These are phyloP conservation scores for Rousettus leschenaultii DNA, from an alignment of 2,113 vertebrate genomes.

Conservation along the genomic window DNA sequence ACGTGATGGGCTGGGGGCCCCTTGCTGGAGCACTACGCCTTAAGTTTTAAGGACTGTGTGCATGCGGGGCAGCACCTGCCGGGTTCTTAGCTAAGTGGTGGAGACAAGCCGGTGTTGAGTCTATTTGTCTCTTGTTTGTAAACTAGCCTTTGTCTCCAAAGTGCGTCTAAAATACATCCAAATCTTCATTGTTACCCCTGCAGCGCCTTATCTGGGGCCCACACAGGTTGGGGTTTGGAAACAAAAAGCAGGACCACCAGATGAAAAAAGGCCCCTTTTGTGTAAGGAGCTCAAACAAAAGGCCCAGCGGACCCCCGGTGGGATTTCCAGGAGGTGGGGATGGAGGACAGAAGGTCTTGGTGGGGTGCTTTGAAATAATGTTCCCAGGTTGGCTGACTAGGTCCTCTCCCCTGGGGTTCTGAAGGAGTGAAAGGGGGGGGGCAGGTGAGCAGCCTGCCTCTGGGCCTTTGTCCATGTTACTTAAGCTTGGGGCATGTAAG, in stretches of 20 bases:
- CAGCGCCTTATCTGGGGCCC: slow-evolving; percentile 35
- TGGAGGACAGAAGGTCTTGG: not conserved
- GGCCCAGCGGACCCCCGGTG: not conserved
- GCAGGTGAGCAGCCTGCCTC: not conserved
- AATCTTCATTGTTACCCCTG: not conserved
- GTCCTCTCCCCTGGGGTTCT: not conserved
- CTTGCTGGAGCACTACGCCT: not conserved
- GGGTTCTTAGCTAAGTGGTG: not conserved
- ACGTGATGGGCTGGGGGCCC: not conserved
- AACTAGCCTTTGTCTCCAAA: slow-evolving; percentile 55
- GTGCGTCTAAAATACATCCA: not conserved
- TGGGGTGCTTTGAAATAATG: not conserved
- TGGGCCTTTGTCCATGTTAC: not conserved
- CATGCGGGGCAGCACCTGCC: slow-evolving; percentile 3
- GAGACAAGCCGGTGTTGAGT: not conserved
- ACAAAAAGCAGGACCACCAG: slow-evolving; percentile 29
- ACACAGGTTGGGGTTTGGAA: slow-evolving; percentile 47
- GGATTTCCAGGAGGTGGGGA: not conserved
- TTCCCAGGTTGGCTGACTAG: not conserved
- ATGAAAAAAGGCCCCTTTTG: not conserved
- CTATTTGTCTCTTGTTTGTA: not conserved
- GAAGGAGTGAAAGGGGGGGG: not conserved
- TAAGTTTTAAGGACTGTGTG: not conserved
- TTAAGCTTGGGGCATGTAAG: not conserved
- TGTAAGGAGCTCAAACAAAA: slow-evolving; percentile 30